These are phyloP conservation scores for Madoqua kirkii DNA, from an alignment of 2,113 vertebrate species.

Conservation along the genomic window DNA sequence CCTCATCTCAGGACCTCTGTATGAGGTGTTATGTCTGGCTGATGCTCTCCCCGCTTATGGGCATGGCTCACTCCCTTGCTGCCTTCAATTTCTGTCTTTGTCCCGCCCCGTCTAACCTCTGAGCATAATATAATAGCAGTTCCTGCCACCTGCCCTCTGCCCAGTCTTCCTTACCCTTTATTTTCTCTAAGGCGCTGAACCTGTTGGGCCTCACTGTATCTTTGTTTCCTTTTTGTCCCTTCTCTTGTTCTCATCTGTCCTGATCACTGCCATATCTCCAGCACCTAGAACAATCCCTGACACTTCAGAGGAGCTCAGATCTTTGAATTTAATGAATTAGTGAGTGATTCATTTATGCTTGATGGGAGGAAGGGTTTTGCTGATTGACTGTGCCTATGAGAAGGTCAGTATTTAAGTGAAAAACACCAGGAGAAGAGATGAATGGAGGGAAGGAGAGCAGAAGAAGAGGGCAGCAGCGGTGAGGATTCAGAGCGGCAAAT, in stretches of 20 bases:
- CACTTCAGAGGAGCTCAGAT: neutral
- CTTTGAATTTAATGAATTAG: neutral
- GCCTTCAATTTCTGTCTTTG: neutral
- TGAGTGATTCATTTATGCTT: neutral
- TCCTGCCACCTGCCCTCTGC: neutral
- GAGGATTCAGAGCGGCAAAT: neutral
- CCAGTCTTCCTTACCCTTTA: neutral
- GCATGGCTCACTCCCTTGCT: neutral
- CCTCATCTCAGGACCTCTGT: neutral
- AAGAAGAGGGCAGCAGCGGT: neutral
- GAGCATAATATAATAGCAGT: neutral
- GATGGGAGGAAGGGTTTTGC: neutral
- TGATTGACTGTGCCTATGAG: neutral
- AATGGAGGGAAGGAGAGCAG: neutral
- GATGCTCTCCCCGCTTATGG: neutral
- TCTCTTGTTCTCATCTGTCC: neutral
- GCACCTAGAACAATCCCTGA: neutral
- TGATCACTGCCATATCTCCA: neutral
- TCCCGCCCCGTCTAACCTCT: neutral
- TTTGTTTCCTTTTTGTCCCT: neutral
- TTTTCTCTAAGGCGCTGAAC: neutral
- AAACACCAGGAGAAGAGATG: neutral
- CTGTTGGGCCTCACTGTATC: neutral
- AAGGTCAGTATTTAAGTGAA: neutral
- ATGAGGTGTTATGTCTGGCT: neutral